These are phyloP conservation scores for Hofmannophila pseudospretella DNA, from an alignment of 2,888 invertebrate genomes.

Conservation along the genomic window DNA sequence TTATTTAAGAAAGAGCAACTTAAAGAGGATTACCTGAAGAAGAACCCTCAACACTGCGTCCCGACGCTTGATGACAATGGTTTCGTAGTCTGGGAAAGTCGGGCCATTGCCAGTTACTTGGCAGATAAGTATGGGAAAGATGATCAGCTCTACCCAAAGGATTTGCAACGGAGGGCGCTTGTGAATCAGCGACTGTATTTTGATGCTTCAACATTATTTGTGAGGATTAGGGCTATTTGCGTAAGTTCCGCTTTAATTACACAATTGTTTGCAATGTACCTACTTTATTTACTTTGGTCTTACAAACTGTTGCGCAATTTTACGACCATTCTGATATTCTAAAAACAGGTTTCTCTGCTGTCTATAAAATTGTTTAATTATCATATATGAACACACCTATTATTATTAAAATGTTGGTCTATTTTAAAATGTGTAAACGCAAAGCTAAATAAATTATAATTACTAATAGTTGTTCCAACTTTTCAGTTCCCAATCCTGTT, in stretches of 20 bases:
- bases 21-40: slow-evolving; percentile 73
- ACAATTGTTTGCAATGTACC: background rate
- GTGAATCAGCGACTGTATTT: slow-evolving; percentile 81
- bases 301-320: no score
- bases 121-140: slow-evolving; percentile 79
- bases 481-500: slow-evolving; percentile 79
- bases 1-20: slow-evolving; percentile 79
- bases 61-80: slow-evolving; percentile 83
- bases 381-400: no score
- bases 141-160: slow-evolving; percentile 79
- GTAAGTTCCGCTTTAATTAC: slow-evolving; percentile 49
- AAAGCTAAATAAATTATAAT: no score
- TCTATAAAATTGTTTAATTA: no score
- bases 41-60: slow-evolving; percentile 82
- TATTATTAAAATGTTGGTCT: no score
- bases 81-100: slow-evolving; percentile 82
- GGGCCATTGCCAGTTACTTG: slow-evolving; percentile 81
- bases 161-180: slow-evolving; percentile 72
- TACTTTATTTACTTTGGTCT: background rate
- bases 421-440: no score
- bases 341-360: no score
- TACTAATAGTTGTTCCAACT: no score
- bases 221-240: slow-evolving; percentile 79
- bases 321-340: no score
- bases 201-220: slow-evolving; percentile 79